These are phyloP conservation scores for Tachysurus vachellii DNA, from an alignment of 2,113 vertebrate species.

Conservation along the genomic window DNA sequence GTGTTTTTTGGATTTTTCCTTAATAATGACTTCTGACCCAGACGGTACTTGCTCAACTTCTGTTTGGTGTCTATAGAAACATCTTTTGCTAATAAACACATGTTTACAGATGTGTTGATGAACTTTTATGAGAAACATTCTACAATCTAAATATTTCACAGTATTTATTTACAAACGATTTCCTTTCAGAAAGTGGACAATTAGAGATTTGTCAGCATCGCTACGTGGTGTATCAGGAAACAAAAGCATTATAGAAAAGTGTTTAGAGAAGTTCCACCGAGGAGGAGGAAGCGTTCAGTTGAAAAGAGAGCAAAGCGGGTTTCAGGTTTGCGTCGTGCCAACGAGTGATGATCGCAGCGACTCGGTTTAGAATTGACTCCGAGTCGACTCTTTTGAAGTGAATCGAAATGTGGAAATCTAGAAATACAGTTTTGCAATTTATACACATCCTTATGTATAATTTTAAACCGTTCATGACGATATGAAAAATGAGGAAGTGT, in stretches of 20 bases:
- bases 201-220: neutral
- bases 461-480: neutral
- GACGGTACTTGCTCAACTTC: neutral
- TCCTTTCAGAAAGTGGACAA: neutral
- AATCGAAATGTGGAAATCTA: neutral
- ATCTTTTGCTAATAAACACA: neutral
- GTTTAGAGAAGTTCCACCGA: neutral
- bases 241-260: neutral
- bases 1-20: neutral
- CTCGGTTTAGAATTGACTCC: neutral
- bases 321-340: neutral
- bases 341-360: neutral
- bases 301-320: neutral
- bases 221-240: neutral
- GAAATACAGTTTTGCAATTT: neutral
- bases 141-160: neutral
- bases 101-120: neutral
- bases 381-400: neutral
- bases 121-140: neutral
- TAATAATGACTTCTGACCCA: neutral
- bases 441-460: neutral
- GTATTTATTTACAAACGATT: neutral
- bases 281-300: neutral
- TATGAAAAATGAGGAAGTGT: neutral
- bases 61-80: neutral